These are phyloP conservation scores for Lacerta agilis DNA, from an alignment of 2,797 vertebrate species.

Conservation along the genomic window DNA sequence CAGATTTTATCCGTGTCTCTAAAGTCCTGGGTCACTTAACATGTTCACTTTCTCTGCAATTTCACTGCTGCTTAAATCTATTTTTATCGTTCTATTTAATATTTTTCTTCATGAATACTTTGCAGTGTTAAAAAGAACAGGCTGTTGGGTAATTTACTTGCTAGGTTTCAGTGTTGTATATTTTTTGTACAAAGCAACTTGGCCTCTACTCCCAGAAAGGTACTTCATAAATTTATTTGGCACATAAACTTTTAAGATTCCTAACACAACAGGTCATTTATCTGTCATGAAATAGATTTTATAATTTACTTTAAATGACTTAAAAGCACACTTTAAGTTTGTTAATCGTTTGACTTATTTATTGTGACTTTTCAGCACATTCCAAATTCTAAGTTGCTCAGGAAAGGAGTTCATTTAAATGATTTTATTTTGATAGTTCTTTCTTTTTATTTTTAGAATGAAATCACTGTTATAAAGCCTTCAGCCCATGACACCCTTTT, in stretches of 20 bases:
- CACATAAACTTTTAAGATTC: constrained; percentile 68
- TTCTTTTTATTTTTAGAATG: constrained; percentile 63
- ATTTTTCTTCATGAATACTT: constrained; percentile 59
- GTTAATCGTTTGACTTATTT: constrained; percentile 85
- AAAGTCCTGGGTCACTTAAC: constrained; percentile 55
- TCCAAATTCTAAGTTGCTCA: constrained; percentile 92
- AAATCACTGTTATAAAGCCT: constrained; percentile 66
- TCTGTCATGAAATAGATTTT: constrained; percentile 77
- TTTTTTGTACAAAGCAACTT: constrained; percentile 65
- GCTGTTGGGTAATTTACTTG: constrained; percentile 52
- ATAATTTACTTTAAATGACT: constrained; percentile 75
- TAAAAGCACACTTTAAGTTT: constrained; percentile 77
- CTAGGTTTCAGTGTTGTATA: constrained; percentile 59
- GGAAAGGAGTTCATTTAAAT: constrained; percentile 86
- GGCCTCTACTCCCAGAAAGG: constrained; percentile 64
- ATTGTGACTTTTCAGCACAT: constrained; percentile 86
- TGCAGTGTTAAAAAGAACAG: constrained; percentile 52
- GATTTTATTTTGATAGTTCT: constrained; percentile 76
- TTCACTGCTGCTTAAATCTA: constrained; percentile 54
- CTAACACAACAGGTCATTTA: constrained; percentile 66
- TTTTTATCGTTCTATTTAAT: constrained; percentile 63
- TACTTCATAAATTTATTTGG: constrained; percentile 72
- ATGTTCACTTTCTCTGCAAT: constrained; percentile 45
- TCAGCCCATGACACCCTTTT: constrained; percentile 68
- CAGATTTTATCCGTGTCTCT: constrained; percentile 49